Evolutionary conservation across 2,888 invertebrate genomes (phyloP).

Genomic region (Mythimna lalbum): DNA sequence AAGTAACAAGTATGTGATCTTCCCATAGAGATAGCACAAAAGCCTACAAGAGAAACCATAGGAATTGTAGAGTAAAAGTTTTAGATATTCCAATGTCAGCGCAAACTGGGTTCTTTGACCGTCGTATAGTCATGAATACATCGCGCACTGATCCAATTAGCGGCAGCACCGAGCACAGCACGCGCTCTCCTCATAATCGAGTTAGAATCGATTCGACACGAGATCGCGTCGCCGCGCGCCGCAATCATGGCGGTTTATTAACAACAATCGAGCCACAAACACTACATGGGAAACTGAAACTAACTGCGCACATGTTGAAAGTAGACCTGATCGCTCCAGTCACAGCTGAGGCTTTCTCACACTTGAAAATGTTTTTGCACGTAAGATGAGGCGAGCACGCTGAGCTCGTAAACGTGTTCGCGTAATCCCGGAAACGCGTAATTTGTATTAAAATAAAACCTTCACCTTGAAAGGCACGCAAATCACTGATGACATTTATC

Average conservation of each 20-base stretch:
- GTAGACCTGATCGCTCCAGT: conserved; percentile 15
- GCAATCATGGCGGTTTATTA: conserved; percentile 46
- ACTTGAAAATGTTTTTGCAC: conserved; percentile 15
- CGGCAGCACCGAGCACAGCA: conserved; percentile 54
- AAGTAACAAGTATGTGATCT: conserved; percentile 3
- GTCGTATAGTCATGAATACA: conserved; percentile 53
- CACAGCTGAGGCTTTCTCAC: conserved; percentile 26
- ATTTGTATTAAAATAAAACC: conserved; percentile 26
- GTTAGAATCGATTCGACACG: conserved; percentile 81
- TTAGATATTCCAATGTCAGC: conserved; percentile 63
- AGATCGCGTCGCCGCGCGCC: conserved; percentile 57
- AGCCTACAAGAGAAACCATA: conserved; percentile 49
- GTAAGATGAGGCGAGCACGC: background rate
- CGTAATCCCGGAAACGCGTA: conserved; percentile 32
- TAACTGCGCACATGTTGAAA: conserved; percentile 26
- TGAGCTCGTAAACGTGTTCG: conserved; percentile 7
- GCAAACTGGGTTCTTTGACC: conserved; percentile 67
- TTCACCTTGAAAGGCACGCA: conserved; percentile 46
- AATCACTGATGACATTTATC: conserved; percentile 17
- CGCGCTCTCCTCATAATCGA: conserved; percentile 72
- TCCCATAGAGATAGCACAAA: conserved; percentile 13
- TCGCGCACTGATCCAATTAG: conserved; percentile 67
- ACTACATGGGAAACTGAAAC: conserved; percentile 42
- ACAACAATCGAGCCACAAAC: conserved; percentile 32
- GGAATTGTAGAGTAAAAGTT: conserved; percentile 49